Conservation (phyloP, 2,888 invertebrate genomes). For the Amphipyra berbera region DNA sequence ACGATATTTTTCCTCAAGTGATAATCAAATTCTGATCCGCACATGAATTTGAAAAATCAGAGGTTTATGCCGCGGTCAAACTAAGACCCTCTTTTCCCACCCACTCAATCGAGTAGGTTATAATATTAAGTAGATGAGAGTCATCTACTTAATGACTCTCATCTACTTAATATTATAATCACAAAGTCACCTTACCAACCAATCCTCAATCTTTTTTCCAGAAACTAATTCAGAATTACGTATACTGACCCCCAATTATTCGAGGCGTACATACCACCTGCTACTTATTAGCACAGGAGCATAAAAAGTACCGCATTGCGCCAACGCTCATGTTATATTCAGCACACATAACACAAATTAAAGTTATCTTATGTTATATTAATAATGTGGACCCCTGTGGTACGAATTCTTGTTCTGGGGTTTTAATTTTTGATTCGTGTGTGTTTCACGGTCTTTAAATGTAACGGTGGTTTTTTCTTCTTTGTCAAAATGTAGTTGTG, state of each 20-base stretch:
- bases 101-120: too few species aligned
- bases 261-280: conserved; percentile 50
- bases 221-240: too few species aligned
- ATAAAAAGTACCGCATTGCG: conserved; percentile 69
- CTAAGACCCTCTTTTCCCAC: too few species aligned
- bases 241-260: conserved; percentile 50
- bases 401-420: conserved; percentile 15
- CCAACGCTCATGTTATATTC: conserved; percentile 67
- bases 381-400: conserved; percentile 52
- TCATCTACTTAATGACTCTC: background rate
- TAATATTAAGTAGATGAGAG: too few species aligned
- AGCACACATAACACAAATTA: conserved; percentile 66
- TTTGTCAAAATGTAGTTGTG: background rate
- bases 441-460: background rate
- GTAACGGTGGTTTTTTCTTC: background rate
- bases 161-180: background rate
- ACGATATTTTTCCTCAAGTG: too few species aligned
- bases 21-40: too few species aligned
- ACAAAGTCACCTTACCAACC: too few species aligned
- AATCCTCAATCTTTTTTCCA: too few species aligned
- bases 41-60: too few species aligned
- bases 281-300: conserved; percentile 47
- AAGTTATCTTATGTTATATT: conserved; percentile 66
- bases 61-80: too few species aligned
- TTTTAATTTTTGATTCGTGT: conserved; percentile 19